Conservation (phyloP, 1,140 invertebrate species). For the Drosophila takahashii region DNA sequence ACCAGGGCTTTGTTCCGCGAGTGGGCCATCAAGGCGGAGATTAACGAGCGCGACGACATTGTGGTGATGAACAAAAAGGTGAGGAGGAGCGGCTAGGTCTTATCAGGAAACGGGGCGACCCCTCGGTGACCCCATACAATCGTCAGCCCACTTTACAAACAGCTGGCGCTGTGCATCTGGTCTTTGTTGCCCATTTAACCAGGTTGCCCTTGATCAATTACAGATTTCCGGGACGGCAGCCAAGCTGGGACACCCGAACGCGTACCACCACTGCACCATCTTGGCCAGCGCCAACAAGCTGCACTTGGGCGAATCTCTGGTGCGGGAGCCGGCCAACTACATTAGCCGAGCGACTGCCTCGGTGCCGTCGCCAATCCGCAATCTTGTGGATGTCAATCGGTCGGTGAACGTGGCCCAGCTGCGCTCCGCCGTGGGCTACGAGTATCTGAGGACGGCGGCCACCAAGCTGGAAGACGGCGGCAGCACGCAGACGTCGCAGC, state of each 20-base stretch:
- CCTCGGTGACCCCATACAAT: conserved; percentile 18
- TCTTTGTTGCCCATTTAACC: conserved; percentile 8
- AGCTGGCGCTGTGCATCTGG: conserved; percentile 28
- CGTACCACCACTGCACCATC: conserved; percentile 98
- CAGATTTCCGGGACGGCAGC: conserved; percentile 96
- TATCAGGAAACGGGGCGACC: conserved; percentile 50
- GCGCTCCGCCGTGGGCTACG: conserved; percentile 91
- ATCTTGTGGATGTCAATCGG: conserved; percentile 90
- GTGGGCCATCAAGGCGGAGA: conserved; percentile 90
- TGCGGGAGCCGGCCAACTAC: conserved; percentile 88
- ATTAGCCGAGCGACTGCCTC: conserved; percentile 93
- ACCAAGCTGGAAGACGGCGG: conserved; percentile 89
- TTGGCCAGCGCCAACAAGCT: conserved; percentile 93
- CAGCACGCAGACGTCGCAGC: conserved; percentile 87
- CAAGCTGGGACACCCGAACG: conserved; percentile 92
- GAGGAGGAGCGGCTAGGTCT: conserved; percentile 17
- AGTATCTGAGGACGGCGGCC: conserved; percentile 91
- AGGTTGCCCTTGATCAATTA: conserved; percentile 10
- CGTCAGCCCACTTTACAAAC: conserved; percentile 19
- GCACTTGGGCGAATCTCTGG: conserved; percentile 88
- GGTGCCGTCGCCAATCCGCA: conserved; percentile 91
- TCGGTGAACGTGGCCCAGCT: conserved; percentile 89
- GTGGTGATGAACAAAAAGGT: conserved; percentile 91
- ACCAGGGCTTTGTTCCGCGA: conserved; percentile 91
- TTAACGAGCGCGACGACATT: conserved; percentile 93